Conservation (phyloP, 2,113 vertebrate genomes). For the Leptobrachium leishanense region DNA sequence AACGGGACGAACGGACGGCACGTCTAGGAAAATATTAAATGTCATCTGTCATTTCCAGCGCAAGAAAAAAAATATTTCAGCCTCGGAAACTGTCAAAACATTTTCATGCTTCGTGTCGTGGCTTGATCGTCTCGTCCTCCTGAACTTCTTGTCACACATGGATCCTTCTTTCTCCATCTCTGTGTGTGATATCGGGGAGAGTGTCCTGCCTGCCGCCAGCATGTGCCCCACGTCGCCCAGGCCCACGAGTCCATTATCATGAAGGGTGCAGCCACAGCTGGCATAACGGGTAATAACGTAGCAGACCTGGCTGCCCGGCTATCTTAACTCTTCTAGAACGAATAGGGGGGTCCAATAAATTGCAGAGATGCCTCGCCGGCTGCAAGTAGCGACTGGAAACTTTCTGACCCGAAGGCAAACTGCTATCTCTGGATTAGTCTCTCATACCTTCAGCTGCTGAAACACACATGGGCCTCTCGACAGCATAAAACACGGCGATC, state of each 20-base stretch:
- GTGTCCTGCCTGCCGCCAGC: not conserved
- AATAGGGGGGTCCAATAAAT: not conserved
- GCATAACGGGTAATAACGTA: too few relatives aligned
- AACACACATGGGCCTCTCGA: too few relatives aligned
- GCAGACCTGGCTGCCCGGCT: too few relatives aligned
- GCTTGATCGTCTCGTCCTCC: not conserved
- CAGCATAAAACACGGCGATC: too few relatives aligned
- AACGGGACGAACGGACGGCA: not conserved
- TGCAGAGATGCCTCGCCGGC: not conserved
- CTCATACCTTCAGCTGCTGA: too few relatives aligned
- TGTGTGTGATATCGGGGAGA: not conserved
- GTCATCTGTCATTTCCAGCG: constrained; percentile 4
- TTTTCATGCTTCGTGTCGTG: constrained; percentile 19
- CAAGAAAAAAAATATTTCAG: constrained; percentile 35
- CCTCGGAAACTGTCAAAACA: constrained; percentile 42
- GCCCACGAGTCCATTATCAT: too few relatives aligned
- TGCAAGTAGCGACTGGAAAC: not conserved
- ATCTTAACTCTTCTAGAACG: not conserved
- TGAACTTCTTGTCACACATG: not conserved
- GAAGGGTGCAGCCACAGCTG: too few relatives aligned
- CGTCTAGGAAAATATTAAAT: constrained; percentile 2
- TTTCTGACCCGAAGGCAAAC: not conserved
- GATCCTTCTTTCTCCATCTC: not conserved
- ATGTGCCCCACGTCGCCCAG: not conserved
- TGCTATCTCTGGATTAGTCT: not conserved